A percentile compares a stretch with the other conserved stretches of the same genome.
Evolutionary conservation across 2,113 vertebrate species (phyloP).

Genomic region (Mastomys coucha): DNA sequence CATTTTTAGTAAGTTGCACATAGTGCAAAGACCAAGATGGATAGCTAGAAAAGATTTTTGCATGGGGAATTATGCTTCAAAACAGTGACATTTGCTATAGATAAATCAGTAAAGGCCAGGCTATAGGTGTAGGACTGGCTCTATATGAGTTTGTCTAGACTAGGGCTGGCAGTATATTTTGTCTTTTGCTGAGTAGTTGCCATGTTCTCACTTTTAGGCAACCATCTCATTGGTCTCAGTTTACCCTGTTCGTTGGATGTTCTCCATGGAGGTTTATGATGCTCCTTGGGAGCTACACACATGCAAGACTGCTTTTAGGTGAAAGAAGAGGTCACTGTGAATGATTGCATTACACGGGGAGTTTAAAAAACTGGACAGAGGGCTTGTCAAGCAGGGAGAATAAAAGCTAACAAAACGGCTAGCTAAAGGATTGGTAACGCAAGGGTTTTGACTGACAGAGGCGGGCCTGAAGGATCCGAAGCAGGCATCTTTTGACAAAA

Average conservation of each 20-base stretch:
- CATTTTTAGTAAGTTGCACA: neutral
- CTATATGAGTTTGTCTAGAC: rapidly evolving
- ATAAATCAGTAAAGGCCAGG: neutral
- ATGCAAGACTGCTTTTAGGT: neutral
- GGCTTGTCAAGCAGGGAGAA: neutral
- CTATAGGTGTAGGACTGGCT: neutral
- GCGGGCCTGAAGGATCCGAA: neutral
- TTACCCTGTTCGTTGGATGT: neutral
- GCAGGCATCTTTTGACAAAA: neutral
- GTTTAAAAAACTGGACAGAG: neutral
- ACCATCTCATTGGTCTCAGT: neutral
- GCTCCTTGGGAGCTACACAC: neutral
- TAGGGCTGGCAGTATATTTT: neutral
- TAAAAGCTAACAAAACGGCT: neutral
- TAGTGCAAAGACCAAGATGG: neutral
- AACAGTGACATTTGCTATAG: neutral
- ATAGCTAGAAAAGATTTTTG: neutral
- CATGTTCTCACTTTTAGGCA: neutral
- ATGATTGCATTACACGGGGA: neutral
- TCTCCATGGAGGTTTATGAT: rapidly evolving
- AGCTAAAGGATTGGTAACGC: too few relatives aligned
- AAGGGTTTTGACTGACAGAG: neutral
- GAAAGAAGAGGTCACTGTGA: neutral
- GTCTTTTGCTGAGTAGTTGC: neutral
- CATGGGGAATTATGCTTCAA: neutral